Evolutionary conservation across 1,140 invertebrate genomes (phyloP), one percentile per base, ranked within the genome.

Genomic region (Antheraea pernyi): DNA sequence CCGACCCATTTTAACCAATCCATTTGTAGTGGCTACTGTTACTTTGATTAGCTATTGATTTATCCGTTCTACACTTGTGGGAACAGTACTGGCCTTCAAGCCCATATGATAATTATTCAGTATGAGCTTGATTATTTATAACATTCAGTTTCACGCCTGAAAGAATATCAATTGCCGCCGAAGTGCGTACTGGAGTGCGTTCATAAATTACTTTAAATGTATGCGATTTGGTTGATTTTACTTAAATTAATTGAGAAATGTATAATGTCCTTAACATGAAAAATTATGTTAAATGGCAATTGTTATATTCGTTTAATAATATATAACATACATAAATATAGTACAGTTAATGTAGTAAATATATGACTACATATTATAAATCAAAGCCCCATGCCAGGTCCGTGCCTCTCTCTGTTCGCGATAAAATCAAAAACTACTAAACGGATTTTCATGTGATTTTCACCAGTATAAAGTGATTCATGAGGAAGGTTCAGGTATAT

Each of bases 101-200:
- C 78, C 83, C 75, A 81, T 91, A 86, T 91, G 83, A 88, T 90
- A 88, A 88, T 87, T 83, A 76, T 74, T 73, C 70, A 77, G 80
- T 75, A 68, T 76, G 82, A 74, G 84, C 80, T 70, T 84, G 82
- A 79, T 75, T 80, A 89, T 91, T 90, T 91, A 91, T 91, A 91
- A 91, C 89, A 91, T 91, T 91, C 82, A 88, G 85, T 89, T 90
- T 91, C 83, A 91, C 87, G 88, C 81, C 84, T 91, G 87, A 91
- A 85, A 80, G 85, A 81, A 36, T 75, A 60, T 42, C 74, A 68
- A 60, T 39, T 67, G 48, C 42, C 37, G 63, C 63, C 9, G 6
- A 11, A 46, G 10, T 65, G 63, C 19, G 36, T 30, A 39, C 39
- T 5, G 19, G 0, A 30, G 13, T 61, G 19, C n/a, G 9, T 61